These are phyloP conservation scores for Drosophila putrida DNA, from an alignment of 2,888 invertebrate genomes.

Conservation along the genomic window DNA sequence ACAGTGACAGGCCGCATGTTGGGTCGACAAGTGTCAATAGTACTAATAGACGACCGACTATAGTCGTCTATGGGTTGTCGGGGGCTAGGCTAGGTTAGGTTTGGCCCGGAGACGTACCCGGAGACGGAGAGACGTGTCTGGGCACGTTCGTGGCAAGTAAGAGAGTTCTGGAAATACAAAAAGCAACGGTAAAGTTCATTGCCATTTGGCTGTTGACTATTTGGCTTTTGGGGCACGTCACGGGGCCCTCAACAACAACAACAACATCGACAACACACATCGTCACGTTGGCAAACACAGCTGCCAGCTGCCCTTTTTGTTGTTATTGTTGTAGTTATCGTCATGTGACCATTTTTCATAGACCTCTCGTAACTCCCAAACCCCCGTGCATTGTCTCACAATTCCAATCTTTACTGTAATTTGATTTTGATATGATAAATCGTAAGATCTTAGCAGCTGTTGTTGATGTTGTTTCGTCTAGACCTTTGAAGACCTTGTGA, in stretches of 20 bases:
- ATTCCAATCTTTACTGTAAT: constrained; percentile 39
- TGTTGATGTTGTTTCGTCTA: constrained; percentile 39
- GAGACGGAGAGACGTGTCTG: constrained; percentile 38
- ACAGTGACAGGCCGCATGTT: constrained; percentile 72
- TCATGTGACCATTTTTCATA: constrained; percentile 76
- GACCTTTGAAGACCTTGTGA: constrained; percentile 52
- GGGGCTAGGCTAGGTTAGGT: constrained; percentile 31
- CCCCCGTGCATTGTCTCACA: constrained; percentile 11
- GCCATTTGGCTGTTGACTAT: constrained; percentile 64
- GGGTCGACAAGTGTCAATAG: constrained; percentile 83
- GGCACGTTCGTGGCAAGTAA: constrained; percentile 44
- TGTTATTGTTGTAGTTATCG: constrained; percentile 21
- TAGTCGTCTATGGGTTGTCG: constrained; percentile 33
- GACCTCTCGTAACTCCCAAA: constrained; percentile 34
- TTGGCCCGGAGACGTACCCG: not conserved
- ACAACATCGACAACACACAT: constrained; percentile 14
- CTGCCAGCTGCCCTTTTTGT: constrained; percentile 44
- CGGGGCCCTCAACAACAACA: constrained; percentile 36
- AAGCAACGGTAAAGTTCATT: constrained; percentile 81
- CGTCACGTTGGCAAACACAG: constrained; percentile 73
- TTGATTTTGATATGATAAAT: constrained; percentile 63
- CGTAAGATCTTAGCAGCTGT: constrained; percentile 49
- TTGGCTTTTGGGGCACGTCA: constrained; percentile 61
- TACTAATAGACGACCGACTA: constrained; percentile 76
- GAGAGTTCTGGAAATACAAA: constrained; percentile 53